Evolutionary conservation across 2,113 vertebrate species (phyloP).

Genomic region (Dicaeum eximium): DNA sequence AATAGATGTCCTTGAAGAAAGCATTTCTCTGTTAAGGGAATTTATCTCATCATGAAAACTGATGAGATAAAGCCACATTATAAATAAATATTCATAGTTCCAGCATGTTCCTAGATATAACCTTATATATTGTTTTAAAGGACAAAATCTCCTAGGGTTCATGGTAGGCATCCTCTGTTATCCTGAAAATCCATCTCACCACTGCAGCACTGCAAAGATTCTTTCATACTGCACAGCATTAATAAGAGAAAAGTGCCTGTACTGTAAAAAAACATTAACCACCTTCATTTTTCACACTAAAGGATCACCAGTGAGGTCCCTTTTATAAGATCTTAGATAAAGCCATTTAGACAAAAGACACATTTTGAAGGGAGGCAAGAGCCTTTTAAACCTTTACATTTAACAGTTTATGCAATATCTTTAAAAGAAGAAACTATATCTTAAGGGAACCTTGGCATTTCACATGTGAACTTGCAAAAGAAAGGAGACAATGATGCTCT

Average conservation of each 20-base stretch:
- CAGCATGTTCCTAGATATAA: background rate
- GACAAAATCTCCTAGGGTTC: background rate
- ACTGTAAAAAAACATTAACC: background rate
- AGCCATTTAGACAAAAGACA: background rate
- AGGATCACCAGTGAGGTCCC: background rate
- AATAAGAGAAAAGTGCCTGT: background rate
- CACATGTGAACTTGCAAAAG: background rate
- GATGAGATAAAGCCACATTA: background rate
- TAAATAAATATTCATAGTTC: slow-evolving; percentile 14
- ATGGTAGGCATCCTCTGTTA: background rate
- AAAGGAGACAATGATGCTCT: background rate
- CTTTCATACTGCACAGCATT: background rate
- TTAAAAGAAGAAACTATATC: background rate
- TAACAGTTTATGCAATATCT: background rate
- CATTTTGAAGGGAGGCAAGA: background rate
- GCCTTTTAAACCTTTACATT: background rate
- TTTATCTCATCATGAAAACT: background rate
- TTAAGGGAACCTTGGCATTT: background rate
- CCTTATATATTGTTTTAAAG: background rate
- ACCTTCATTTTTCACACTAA: background rate
- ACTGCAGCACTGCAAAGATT: background rate
- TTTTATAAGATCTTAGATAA: background rate
- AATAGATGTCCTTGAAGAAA: background rate
- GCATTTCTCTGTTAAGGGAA: background rate
- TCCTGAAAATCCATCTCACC: background rate